Base-by-base conservation (phyloP, 2,113 vertebrate genomes). In the Calonectris borealis region DNA sequence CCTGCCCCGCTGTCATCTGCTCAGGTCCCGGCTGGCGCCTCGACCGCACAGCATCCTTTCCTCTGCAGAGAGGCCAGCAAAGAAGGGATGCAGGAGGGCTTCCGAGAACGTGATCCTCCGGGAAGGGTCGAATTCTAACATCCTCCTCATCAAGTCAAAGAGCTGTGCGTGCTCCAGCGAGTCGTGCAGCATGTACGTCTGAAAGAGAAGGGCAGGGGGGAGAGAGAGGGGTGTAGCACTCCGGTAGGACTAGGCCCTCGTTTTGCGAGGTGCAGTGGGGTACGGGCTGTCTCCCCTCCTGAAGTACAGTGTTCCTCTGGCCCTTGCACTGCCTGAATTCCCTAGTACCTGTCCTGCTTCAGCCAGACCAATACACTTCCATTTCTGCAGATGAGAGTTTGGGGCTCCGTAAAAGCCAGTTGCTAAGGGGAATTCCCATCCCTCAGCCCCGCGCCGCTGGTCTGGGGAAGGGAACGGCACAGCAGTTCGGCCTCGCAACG, bases 111-210 rank as follows among this genome's bases (percentile, higher is more conserved):
- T 99, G 96, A 99, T 98, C 71, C 99, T 98, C 83, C 97, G 98
- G 2, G 98, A 97, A 49, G 99, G 99, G 94, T 99, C 99, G 2
- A 99, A 99, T 31, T 99, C 99, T 96, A 99, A 88, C 99, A 99
- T 99, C 97, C 98, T 98, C 97, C 98, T 95, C 70, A 99, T 98
- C 94, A 99, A 97, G 98, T 99, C 99, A 48, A 99, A 99, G 76
- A 99, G 98, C 97, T 99, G 98, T 10, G 98, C 97, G 11, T 99
- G 99, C 76, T 99, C 99, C 73, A 97, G 93, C 0, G 98, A 96
- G 82, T 99, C 98, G 1, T 98, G 99, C 80, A 98, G 83, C 98
- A 99, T 99, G 96, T 99, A 99, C 4, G 99, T 98, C 99, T 99
- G 97, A 11, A 27, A 51, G 73, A 82, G 79, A 46, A 51, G 44